These are phyloP conservation scores for Cyprinus carpio DNA, from an alignment of 2,113 vertebrate species.

Conservation along the genomic window DNA sequence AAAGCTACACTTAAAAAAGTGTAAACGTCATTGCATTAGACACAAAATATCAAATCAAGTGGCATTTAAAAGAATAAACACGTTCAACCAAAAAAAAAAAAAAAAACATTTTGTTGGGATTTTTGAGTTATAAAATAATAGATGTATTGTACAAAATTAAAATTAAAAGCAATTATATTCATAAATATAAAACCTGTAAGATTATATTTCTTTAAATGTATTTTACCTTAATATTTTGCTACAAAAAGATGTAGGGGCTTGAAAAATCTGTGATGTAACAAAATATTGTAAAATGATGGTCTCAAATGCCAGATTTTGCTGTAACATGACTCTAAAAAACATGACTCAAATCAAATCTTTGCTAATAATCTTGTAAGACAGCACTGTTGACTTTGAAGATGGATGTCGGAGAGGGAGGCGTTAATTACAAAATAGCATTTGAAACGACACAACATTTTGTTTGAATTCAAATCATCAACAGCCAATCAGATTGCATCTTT, in stretches of 20 bases:
- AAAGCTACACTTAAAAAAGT: neutral
- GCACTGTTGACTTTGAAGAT: neutral
- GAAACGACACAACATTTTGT: neutral
- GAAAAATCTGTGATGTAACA: neutral
- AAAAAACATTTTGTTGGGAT: neutral
- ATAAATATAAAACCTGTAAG: neutral
- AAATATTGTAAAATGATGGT: neutral
- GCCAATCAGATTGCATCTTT: slow-evolving; percentile 7
- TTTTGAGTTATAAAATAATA: neutral
- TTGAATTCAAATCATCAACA: slow-evolving; percentile 6
- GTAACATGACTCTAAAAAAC: neutral
- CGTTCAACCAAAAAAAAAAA: too few species aligned
- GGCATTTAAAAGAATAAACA: neutral
- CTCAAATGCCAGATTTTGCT: neutral
- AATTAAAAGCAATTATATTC: neutral
- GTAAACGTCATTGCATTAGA: neutral
- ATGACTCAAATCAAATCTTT: too few species aligned
- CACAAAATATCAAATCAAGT: neutral
- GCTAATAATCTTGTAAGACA: neutral
- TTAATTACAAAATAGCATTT: neutral
- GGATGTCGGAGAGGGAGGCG: too few species aligned
- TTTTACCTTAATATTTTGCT: neutral
- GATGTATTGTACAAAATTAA: neutral
- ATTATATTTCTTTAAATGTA: neutral
- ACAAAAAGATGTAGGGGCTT: neutral